Percentiles rank a stretch among this genome's conserved stretches.
Conservation (phyloP, 2,888 invertebrate species). For the Coelinius sp. region DNA sequence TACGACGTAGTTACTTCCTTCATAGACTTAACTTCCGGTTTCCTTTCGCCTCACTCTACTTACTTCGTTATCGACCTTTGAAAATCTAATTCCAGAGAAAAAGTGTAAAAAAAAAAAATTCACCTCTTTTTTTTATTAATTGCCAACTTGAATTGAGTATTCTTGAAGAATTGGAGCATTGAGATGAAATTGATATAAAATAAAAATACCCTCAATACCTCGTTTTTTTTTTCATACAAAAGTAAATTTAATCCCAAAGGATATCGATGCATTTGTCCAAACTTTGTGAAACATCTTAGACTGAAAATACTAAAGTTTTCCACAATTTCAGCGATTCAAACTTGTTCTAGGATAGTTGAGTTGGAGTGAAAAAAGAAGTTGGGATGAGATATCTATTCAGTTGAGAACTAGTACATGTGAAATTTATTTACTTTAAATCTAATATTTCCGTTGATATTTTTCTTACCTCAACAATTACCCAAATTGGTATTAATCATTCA, state of each 20-base stretch:
- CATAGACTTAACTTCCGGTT: not conserved
- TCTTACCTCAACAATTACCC: not conserved
- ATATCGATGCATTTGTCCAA: slow-evolving; percentile 25
- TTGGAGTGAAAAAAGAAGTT: not conserved
- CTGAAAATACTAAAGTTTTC: slow-evolving; percentile 21
- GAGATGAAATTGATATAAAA: not conserved
- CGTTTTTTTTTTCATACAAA: not conserved
- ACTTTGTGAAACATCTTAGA: slow-evolving; percentile 1
- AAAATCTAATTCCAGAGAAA: not conserved
- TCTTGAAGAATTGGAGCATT: not conserved
- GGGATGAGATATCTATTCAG: slow-evolving; percentile 21
- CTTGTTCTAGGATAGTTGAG: not conserved
- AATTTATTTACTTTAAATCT: not conserved
- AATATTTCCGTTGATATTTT: not conserved
- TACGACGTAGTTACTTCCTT: not conserved
- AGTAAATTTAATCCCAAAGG: slow-evolving; percentile 14
- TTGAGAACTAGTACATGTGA: slow-evolving; percentile 5
- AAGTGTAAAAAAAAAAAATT: not conserved
- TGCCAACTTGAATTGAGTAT: not conserved
- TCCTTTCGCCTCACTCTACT: not conserved
- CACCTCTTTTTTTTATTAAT: not conserved
- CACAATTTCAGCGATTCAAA: slow-evolving; percentile 22
- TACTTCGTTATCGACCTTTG: not conserved
- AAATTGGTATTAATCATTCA: slow-evolving; percentile 2
- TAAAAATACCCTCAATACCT: too few species aligned